Evolutionary conservation across 2,113 vertebrate genomes (phyloP), one percentile per base, ranked within the genome.

Genomic region (Oncorhynchus clarkii): DNA sequence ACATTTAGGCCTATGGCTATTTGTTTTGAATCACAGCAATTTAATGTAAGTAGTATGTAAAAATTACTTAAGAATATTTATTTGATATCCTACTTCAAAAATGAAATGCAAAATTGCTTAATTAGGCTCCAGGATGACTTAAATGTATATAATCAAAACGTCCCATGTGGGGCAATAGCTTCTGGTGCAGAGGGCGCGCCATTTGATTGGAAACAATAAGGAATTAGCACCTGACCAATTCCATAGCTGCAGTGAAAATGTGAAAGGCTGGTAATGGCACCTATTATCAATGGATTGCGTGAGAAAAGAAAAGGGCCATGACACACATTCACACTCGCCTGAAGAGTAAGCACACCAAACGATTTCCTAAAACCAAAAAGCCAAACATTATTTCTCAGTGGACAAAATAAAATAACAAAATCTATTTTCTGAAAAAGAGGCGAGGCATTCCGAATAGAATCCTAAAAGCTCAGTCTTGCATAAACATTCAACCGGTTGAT

Each of bases 161-260:
- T 18, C 4, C 14, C 51, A 54, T 5, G 51, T 54, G 51, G 51
- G 68, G 4, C 39, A 22, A 49, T 60, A 16, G 87, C 81, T 82
- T 59, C 8, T 29, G 64, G 12, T 26, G 72, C 81, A 83, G 80
- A 91, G 90, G 87, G 83, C 83, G 78, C 59, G 80, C 88, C 89
- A 88, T 94, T 96, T 90, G 92, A 91, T 92, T 82, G 85, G 85
- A 92, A 87, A 92, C 89, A 87, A 90, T 92, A 45, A 95, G 93
- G 90, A 94, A 95, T 96, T 97, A 97, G 92, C 96, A 96, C 94
- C 92, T 95, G 92, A 91, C 94, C 93, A 88, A 93, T 95, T 94
- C 91, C 85, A 92, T 91, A 94, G 94, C 93, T 91, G 89, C 86
- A 88, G 88, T 90, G 90, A 87, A 93, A 91, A 93, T 90, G 92